Evolutionary conservation across 2,113 vertebrate species (phyloP), one percentile per base, ranked within the genome.

Genomic region (Chloropsis cyanopogon): DNA sequence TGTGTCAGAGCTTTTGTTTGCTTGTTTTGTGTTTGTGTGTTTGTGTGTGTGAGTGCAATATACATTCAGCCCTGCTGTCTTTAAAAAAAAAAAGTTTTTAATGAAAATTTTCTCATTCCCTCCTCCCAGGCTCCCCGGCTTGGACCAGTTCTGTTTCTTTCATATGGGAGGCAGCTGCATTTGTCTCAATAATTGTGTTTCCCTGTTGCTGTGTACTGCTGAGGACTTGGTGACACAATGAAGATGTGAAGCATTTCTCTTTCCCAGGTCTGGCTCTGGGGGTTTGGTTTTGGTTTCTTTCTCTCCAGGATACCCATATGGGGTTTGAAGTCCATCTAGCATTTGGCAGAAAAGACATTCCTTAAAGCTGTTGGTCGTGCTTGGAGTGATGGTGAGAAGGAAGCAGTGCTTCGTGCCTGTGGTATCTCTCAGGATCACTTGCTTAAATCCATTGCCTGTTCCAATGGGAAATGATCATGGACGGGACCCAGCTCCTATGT

Each of bases 161-260:
- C 91, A 91, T 95, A 90, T 97, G 96, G 84, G 84, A 97, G 82
- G 94, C 95, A 95, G 90, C 82, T 96, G 82, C 79, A 63, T 95
- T 94, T 94, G 86, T 91, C 87, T 79, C 66, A 54, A 46, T 79
- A 94, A 94, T 94, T 96, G 66, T 85, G 64, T 92, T 95, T 88
- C 88, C 52, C 71, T 86, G 90, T 91, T 95, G 87, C 90, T 94
- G 91, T 90, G 93, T 87, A 73, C 71, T 0, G 4, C 57, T 37
- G 86, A 85, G 78, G 73, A 76, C 86, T 65, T 65, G 80, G 81
- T 89, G 91, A 93, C 84, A 91, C 93, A 77, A 77, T 33, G 82
- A 72, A 92, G 93, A 97, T 47, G 63, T 60, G 89, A 91, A 94
- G 33, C 0, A 5, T 79, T 95, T 73, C 47, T 90, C 46, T 91